These are phyloP conservation scores for Australoheros scitulus DNA, from an alignment of 2,113 vertebrate species.

Conservation along the genomic window DNA sequence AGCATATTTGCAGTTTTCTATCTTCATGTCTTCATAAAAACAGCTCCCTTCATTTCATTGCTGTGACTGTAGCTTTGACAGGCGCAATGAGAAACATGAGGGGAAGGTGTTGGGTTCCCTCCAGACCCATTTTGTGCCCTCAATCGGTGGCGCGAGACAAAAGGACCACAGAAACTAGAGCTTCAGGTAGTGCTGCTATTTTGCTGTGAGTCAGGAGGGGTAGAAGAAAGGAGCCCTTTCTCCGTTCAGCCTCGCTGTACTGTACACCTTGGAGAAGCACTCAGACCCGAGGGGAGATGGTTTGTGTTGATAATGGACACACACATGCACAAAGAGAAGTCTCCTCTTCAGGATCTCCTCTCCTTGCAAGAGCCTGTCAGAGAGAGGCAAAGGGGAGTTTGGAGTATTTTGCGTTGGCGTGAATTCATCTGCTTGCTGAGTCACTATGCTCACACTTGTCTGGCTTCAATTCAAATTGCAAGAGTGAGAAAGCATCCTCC, in stretches of 20 bases:
- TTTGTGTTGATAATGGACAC: constrained; percentile 65
- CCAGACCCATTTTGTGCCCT: constrained; percentile 77
- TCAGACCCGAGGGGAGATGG: constrained; percentile 71
- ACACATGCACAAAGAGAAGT: constrained; percentile 21
- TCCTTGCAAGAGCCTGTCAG: constrained; percentile 28
- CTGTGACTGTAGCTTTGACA: constrained; percentile 47
- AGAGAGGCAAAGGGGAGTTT: constrained; percentile 29
- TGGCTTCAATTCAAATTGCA: constrained; percentile 16
- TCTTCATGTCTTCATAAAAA: neutral
- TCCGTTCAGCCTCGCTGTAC: constrained; percentile 55
- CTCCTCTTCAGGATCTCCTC: constrained; percentile 37
- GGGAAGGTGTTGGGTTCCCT: constrained; percentile 75
- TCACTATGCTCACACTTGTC: constrained; percentile 45
- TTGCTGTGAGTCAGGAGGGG: constrained; percentile 50
- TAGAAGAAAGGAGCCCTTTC: constrained; percentile 78
- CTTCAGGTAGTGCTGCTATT: constrained; percentile 63
- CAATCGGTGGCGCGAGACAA: constrained; percentile 73
- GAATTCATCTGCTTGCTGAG: constrained; percentile 60
- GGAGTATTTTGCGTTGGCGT: constrained; percentile 55
- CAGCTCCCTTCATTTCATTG: neutral
- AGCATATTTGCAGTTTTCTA: neutral
- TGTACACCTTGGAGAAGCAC: constrained; percentile 77
- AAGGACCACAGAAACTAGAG: constrained; percentile 79
- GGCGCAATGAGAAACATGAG: constrained; percentile 64
- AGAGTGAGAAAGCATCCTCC: constrained; percentile 29